Percentiles rank a stretch among this genome's conserved stretches.
Conservation (phyloP, 92 coral and sea anemone genomes). For the Phymanthus crucifer region DNA sequence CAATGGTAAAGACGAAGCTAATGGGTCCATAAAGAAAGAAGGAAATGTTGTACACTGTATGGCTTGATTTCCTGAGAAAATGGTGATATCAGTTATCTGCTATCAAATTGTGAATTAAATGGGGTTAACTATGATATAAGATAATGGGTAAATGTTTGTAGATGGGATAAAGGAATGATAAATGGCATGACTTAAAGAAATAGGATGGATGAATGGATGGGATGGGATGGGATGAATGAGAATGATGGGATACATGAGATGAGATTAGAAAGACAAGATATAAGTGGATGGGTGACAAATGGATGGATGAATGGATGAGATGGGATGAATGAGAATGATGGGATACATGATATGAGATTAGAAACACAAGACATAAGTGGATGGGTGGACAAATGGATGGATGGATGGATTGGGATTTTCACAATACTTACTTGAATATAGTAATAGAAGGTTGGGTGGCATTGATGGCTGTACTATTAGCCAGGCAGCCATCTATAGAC, state of each 20-base stretch:
- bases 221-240: too few relatives aligned
- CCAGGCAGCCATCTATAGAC: conserved; percentile 65
- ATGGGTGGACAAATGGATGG: neutral
- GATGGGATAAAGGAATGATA: too few relatives aligned
- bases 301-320: neutral
- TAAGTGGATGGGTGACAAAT: neutral
- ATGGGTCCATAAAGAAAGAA: conserved; percentile 84
- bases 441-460: neutral
- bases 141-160: too few relatives aligned
- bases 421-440: neutral
- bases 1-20: conserved; percentile 62
- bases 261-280: neutral
- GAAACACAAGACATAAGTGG: neutral
- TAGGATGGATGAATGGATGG: too few relatives aligned
- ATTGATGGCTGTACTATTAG: conserved; percentile 27
- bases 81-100: too few relatives aligned
- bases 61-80: conserved; percentile 29
- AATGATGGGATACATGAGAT: neutral
- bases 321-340: neutral
- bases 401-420: neutral
- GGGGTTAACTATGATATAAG: too few relatives aligned
- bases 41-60: conserved; percentile 65
- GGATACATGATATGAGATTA: neutral
- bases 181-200: neutral
- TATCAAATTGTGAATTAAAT: too few relatives aligned